phyloP scores from a whole-genome alignment of 2,888 invertebrate species.

The Ophion ellenae region DNA sequence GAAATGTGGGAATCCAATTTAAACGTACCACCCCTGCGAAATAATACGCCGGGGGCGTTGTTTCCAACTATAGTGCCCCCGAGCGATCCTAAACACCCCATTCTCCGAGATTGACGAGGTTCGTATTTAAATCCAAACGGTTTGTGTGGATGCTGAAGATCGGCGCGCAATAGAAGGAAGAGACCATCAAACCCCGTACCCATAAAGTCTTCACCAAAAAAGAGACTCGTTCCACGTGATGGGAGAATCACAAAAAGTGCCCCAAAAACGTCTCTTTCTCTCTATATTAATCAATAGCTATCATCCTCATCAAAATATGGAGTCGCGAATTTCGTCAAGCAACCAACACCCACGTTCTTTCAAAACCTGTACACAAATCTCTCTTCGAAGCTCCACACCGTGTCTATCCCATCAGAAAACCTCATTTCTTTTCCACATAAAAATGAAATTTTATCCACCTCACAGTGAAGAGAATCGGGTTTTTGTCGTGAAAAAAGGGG shows the following conservation, averaged over 20 bases:
- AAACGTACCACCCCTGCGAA: constrained; percentile 56
- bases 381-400: no score
- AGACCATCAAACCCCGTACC: neutral
- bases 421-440: neutral
- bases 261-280: no score
- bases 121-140: constrained; percentile 70
- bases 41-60: constrained; percentile 32
- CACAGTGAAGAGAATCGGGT: neutral
- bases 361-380: neutral
- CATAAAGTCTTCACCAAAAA: no score
- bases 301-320: no score
- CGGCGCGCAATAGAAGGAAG: neutral
- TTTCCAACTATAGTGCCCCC: constrained; percentile 2
- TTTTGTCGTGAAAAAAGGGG: constrained; percentile 21
- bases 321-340: no score
- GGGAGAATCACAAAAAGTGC: no score
- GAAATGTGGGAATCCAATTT: constrained; percentile 77
- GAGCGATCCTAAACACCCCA: constrained; percentile 74
- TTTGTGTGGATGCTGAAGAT: neutral
- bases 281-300: no score
- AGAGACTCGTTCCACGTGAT: no score
- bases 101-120: constrained; percentile 71
- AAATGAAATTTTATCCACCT: neutral
- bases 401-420: no score
- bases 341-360: neutral